Conservation (phyloP, 2,797 vertebrate species). For the Manis crassicaudata region DNA sequence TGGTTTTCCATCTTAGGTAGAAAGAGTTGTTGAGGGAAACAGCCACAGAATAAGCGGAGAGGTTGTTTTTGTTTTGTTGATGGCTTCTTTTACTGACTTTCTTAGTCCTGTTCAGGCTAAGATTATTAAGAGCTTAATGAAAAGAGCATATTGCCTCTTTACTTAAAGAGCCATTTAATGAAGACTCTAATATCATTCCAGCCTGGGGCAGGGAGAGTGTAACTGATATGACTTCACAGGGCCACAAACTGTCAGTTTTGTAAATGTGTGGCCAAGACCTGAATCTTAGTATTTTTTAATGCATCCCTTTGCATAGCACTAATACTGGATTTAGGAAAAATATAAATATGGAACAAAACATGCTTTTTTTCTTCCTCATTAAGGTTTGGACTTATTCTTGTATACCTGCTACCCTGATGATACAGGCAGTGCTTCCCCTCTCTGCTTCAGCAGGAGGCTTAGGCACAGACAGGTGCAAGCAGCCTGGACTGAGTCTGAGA, state of each 20-base stretch:
- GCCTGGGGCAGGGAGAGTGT: background rate
- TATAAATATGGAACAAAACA: background rate
- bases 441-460: background rate
- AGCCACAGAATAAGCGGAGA: background rate
- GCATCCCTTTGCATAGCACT: background rate
- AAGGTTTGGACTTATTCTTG: background rate
- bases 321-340: background rate
- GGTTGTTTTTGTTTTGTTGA: slow-evolving; percentile 55
- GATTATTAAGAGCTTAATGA: slow-evolving; percentile 76
- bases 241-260: slow-evolving; percentile 25
- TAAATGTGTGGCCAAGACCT: slow-evolving; percentile 24
- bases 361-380: background rate
- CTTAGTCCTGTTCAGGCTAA: slow-evolving; percentile 49
- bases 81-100: slow-evolving; percentile 56
- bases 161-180: slow-evolving; percentile 72
- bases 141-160: slow-evolving; percentile 69
- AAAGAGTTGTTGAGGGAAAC: slow-evolving; percentile 31
- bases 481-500: too few species aligned
- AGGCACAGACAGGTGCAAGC: background rate
- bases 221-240: slow-evolving; percentile 59
- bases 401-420: background rate
- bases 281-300: slow-evolving; percentile 31
- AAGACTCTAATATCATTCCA: slow-evolving; percentile 51
- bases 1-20: slow-evolving; percentile 30
- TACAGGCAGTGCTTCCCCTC: background rate